These are phyloP conservation scores for Drosophila truncata DNA, from an alignment of 1,140 invertebrate genomes.

Conservation along the genomic window DNA sequence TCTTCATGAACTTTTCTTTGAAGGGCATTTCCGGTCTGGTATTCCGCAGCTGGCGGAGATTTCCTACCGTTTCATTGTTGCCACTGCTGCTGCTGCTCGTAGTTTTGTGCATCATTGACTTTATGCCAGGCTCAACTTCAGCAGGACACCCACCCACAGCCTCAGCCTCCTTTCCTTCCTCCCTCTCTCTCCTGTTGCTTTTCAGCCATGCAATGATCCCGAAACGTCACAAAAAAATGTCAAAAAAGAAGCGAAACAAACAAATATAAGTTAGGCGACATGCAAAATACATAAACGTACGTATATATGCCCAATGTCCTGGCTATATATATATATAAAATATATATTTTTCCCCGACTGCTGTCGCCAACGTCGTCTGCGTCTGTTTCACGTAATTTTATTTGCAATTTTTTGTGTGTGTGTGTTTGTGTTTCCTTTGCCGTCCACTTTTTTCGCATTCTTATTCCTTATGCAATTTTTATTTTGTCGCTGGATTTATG, in stretches of 20 bases:
- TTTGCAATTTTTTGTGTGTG: constrained; percentile 39
- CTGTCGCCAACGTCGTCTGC: constrained; percentile 53
- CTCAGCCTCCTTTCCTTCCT: not conserved
- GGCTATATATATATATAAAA: constrained; percentile 7
- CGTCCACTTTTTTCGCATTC: constrained; percentile 34
- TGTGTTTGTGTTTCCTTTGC: constrained; percentile 14
- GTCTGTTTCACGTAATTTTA: constrained; percentile 61
- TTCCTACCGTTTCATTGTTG: constrained; percentile 29
- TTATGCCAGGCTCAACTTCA: constrained; percentile 49
- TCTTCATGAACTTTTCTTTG: not conserved
- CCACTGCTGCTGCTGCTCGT: constrained; percentile 40
- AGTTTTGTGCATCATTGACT: constrained; percentile 71
- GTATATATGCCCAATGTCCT: constrained; percentile 5
- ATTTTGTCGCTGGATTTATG: constrained; percentile 54
- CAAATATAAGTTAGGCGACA: constrained; percentile 67
- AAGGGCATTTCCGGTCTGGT: not conserved
- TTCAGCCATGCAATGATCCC: constrained; percentile 61
- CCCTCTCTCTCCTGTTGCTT: not conserved
- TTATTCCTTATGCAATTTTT: constrained; percentile 50
- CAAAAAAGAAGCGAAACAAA: constrained; percentile 48
- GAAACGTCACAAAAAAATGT: constrained; percentile 53
- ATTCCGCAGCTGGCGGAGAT: not conserved
- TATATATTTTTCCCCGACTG: constrained; percentile 14
- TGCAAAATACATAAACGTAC: constrained; percentile 46
- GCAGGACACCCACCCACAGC: constrained; percentile 9